Conservation (phyloP, 1,140 invertebrate species). For the Linepithema humile region DNA sequence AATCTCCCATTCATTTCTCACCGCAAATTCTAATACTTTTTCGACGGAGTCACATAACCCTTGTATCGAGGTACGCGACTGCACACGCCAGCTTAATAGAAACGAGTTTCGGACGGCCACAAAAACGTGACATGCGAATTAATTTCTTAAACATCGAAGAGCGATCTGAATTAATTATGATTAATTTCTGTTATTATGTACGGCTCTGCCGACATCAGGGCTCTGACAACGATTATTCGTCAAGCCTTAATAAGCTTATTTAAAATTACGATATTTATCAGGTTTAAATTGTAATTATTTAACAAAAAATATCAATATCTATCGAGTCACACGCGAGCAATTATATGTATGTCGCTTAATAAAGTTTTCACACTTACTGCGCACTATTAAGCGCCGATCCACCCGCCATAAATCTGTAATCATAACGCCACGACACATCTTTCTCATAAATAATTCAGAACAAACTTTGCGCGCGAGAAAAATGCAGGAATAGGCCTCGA, state of each 20-base stretch:
- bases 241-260: not conserved
- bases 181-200: constrained; percentile 12
- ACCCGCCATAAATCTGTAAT: constrained; percentile 39
- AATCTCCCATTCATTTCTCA: constrained; percentile 5
- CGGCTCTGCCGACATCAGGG: not conserved
- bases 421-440: not conserved
- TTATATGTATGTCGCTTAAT: no score
- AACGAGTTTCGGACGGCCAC: not conserved
- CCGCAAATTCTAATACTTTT: not conserved
- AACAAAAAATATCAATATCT: not conserved
- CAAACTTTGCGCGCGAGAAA: constrained; percentile 39
- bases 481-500: constrained; percentile 53
- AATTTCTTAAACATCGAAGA: constrained; percentile 8
- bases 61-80: not conserved
- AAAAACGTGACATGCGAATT: constrained; percentile 43
- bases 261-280: not conserved
- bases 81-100: constrained; percentile 8
- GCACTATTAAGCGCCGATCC: not conserved
- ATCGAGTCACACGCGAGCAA: not conserved
- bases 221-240: not conserved
- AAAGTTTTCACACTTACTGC: constrained; percentile 18
- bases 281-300: not conserved
- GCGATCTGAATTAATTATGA: not conserved
- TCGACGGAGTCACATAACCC: not conserved
- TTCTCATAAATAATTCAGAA: constrained; percentile 57